Conservation (phyloP, 2,888 invertebrate genomes). For the Anoplius nigerrimus region DNA sequence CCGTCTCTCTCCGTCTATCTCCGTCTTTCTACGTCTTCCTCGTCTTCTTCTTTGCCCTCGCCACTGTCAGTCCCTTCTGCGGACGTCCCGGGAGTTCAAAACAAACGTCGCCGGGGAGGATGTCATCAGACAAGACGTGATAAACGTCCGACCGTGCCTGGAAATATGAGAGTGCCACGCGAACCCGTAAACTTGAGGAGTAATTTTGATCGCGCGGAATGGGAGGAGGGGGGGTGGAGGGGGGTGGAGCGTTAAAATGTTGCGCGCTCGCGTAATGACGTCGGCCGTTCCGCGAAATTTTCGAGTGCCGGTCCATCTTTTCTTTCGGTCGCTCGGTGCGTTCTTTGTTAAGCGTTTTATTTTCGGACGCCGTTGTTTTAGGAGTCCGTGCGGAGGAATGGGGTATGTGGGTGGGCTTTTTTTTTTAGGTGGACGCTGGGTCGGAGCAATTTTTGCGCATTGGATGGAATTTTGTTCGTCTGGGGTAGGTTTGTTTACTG, state of each 20-base stretch:
- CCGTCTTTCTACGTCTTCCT: slow-evolving; percentile 30
- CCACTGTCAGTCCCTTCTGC: slow-evolving; percentile 3
- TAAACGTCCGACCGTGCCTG: slow-evolving; percentile 41
- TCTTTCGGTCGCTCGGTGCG: too few species aligned
- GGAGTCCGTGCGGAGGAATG: too few species aligned
- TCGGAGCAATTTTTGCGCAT: too few species aligned
- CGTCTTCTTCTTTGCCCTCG: too few species aligned
- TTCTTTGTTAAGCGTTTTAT: too few species aligned
- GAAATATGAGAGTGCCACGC: slow-evolving; percentile 44
- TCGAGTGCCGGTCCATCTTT: too few species aligned
- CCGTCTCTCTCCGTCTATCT: background rate
- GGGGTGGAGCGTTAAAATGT: slow-evolving; percentile 2
- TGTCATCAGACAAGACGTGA: slow-evolving; percentile 51
- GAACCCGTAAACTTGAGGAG: slow-evolving; percentile 31
- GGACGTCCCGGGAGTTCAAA: slow-evolving; percentile 49
- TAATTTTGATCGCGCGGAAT: slow-evolving; percentile 34
- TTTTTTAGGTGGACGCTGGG: too few species aligned
- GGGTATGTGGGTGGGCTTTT: too few species aligned
- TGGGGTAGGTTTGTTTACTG: too few species aligned
- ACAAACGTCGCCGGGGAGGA: slow-evolving; percentile 51
- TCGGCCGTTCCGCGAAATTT: background rate
- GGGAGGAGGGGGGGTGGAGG: background rate
- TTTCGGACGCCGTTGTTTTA: too few species aligned
- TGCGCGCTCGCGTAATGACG: background rate
- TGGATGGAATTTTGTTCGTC: too few species aligned